Evolutionary conservation across 2,797 vertebrate species (phyloP).

Genomic region (Aldrovandia affinis): DNA sequence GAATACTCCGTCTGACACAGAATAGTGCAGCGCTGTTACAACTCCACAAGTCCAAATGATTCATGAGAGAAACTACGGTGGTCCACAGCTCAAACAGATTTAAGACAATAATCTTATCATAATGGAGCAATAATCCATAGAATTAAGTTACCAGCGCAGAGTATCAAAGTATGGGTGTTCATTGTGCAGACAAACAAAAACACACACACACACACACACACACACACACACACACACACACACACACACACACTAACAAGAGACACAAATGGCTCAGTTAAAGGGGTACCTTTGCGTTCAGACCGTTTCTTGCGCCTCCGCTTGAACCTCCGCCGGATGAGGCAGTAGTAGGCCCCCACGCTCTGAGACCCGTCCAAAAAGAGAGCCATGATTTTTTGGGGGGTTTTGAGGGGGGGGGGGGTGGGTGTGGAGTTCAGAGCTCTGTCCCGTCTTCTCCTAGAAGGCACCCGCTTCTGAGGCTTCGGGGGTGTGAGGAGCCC

Average conservation of each 20-base stretch:
- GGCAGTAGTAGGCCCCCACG: conserved; percentile 70
- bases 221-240: conserved; percentile 3
- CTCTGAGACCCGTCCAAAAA: conserved; percentile 52
- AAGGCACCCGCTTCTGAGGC: neutral
- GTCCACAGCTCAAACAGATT: neutral
- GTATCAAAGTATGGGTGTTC: neutral
- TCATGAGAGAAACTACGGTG: no score
- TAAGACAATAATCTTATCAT: neutral
- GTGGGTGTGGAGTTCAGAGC: neutral
- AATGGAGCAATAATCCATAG: neutral
- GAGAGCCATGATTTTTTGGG: conserved; percentile 1
- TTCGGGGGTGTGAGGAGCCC: neutral
- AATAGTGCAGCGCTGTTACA: no score
- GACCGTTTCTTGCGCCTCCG: conserved; percentile 81
- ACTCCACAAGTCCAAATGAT: no score
- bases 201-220: neutral
- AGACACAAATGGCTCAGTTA: neutral
- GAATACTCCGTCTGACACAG: no score
- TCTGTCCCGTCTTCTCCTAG: neutral
- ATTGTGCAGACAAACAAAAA: neutral
- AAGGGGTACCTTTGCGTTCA: conserved; percentile 80
- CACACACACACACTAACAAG: neutral
- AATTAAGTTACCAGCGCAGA: neutral
- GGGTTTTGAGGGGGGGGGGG: no score
- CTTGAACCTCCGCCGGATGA: conserved; percentile 68